Base-by-base conservation (phyloP, 2,797 vertebrate species). In the Hypotaenidia philippensis region DNA sequence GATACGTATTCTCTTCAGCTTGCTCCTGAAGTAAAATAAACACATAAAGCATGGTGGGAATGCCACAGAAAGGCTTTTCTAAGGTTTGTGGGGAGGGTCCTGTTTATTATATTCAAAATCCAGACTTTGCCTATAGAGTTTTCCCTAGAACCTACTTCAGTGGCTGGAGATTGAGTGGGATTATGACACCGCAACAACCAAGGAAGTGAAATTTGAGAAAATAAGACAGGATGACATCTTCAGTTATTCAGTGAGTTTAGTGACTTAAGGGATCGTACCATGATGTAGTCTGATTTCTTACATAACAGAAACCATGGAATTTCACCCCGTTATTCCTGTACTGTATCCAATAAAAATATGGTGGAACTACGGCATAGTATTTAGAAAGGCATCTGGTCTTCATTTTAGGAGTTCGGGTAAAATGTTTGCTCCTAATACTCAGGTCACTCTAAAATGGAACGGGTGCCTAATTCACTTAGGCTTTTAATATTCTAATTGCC, bases 271-370 rank as follows among this genome's bases (percentile, higher is more conserved):
- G 87, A 88, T 71, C 0, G 1, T 63, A 65, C 10, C 61, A 66
- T 66, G 83, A 44, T 53, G 44, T 64, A 76, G 44, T 63, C 72
- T 74, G 65, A 81, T 49, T 81, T 81, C 76, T 91, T 97, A 85
- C 77, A 65, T 91, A 89, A 80, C 53, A 90, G 53, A 77, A 76
- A 77, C 41, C 63, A 84, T 71, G 91, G 84, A 89, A 87, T 92
- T 94, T 90, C 59, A 82, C 57, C 44, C 80, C 32, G 38, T 83
- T 94, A 93, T 94, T 90, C 55, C 89, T 87, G 81, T 80, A 85
- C 40, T 60, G 27, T 59, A 66, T 81, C 84, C 76, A 94, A 93
- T 83, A 94, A 96, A 93, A 97, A 96, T 87, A 93, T 83, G 49
- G 71, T 77, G 94, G 81, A 79, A 74, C 94, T 96, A 89, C 40